phyloP scores from a whole-genome alignment of 1,140 invertebrate species.

The Halyomorpha halys region DNA sequence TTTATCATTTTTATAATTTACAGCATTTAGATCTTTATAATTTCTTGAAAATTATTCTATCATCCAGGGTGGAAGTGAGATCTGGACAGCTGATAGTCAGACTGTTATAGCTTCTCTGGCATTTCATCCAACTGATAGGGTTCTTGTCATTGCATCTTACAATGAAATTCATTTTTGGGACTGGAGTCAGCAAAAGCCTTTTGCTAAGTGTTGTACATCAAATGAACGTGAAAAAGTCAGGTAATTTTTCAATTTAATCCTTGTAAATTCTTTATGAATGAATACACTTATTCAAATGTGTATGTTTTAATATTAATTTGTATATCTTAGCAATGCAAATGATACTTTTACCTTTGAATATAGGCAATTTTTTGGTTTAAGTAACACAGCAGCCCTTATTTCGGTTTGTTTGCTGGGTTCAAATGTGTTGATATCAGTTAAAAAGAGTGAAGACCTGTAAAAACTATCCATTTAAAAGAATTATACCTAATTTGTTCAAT shows the following conservation, averaged over 20 bases:
- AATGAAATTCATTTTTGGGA: constrained; percentile 86
- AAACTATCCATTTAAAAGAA: no score
- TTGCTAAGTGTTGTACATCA: constrained; percentile 55
- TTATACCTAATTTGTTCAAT: no score
- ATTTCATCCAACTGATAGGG: constrained; percentile 71
- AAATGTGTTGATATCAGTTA: no score
- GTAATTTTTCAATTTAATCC: constrained; percentile 38
- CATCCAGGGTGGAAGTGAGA: constrained; percentile 67
- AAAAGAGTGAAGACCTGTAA: no score
- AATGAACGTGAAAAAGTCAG: constrained; percentile 66
- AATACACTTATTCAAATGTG: neutral
- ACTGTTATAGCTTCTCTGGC: constrained; percentile 74
- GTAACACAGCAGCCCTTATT: no score
- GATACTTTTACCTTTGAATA: no score
- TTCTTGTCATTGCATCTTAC: constrained; percentile 73
- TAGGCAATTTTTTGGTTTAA: no score
- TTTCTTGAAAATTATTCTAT: constrained; percentile 19
- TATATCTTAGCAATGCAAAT: no score
- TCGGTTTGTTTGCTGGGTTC: no score
- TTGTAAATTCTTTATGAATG: neutral
- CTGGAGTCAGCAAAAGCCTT: constrained; percentile 68
- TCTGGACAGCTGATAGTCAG: constrained; percentile 59
- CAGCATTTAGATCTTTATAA: no score
- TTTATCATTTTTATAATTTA: neutral
- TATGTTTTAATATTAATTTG: neutral